Evolutionary conservation across 2,797 vertebrate genomes (phyloP).

Genomic region (Phyllotis vaccarum): DNA sequence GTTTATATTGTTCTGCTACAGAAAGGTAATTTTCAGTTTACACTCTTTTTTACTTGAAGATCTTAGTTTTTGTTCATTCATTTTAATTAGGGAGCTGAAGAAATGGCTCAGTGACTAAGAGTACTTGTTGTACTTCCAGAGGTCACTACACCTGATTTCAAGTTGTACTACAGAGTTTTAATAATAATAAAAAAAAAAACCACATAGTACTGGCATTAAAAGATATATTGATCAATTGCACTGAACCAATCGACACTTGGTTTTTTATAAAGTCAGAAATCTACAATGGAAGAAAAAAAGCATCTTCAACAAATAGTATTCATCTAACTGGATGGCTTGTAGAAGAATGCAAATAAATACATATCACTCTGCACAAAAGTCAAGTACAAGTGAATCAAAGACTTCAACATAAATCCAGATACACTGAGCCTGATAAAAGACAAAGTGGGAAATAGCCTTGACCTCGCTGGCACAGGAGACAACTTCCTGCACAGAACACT

Average conservation of each 20-base stretch:
- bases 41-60: neutral
- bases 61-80: neutral
- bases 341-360: neutral
- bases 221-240: neutral
- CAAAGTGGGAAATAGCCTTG: neutral
- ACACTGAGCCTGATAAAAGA: neutral
- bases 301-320: neutral
- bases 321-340: neutral
- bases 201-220: neutral
- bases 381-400: neutral
- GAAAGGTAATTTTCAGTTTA: neutral
- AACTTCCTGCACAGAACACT: neutral
- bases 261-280: neutral
- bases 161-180: neutral
- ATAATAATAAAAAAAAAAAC: neutral
- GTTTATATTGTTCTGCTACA: neutral
- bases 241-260: neutral
- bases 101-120: neutral
- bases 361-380: neutral
- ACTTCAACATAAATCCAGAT: neutral
- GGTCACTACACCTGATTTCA: neutral
- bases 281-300: neutral
- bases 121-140: neutral
- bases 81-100: neutral
- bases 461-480: neutral